Evolutionary conservation across 2,113 vertebrate species (phyloP).

Genomic region (Pogona vitticeps): DNA sequence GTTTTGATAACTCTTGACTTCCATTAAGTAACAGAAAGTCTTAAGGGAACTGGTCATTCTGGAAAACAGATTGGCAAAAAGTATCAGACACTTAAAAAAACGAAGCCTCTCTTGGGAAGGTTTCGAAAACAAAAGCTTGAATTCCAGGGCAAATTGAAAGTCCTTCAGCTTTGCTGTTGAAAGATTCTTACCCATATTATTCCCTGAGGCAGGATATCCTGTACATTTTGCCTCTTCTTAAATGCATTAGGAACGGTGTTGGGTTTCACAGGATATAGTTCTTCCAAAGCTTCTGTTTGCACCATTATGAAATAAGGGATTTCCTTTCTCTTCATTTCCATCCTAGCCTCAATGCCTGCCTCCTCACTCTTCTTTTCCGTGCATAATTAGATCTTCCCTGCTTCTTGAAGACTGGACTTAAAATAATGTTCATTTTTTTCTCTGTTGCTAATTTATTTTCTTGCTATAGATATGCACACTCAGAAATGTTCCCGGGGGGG

Average conservation of each 20-base stretch:
- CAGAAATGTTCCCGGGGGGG: too few species aligned
- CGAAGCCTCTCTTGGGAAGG: conserved; percentile 51
- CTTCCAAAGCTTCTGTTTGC: conserved; percentile 71
- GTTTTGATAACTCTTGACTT: conserved; percentile 11
- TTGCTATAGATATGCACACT: too few species aligned
- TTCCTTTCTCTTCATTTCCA: conserved; percentile 72
- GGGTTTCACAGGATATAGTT: conserved; percentile 71
- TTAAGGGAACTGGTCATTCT: conserved; percentile 30
- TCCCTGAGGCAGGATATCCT: conserved; percentile 68
- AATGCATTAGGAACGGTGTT: conserved; percentile 69
- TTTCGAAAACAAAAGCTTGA: conserved; percentile 65
- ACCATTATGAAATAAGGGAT: conserved; percentile 73
- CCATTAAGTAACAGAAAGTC: conserved; percentile 26
- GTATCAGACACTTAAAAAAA: conserved; percentile 6
- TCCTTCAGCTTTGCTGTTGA: conserved; percentile 62
- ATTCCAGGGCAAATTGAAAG: conserved; percentile 68
- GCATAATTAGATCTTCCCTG: conserved; percentile 54
- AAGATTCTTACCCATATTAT: conserved; percentile 67
- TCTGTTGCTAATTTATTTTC: conserved; percentile 27
- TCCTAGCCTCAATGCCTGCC: conserved; percentile 22
- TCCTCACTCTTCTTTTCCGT: conserved; percentile 35
- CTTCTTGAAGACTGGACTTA: conserved; percentile 52
- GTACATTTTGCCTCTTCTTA: conserved; percentile 67
- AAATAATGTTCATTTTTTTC: conserved; percentile 55
- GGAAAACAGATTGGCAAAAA: conserved; percentile 55